Conservation (phyloP, 2,113 vertebrate genomes). For the Lathamus discolor region DNA sequence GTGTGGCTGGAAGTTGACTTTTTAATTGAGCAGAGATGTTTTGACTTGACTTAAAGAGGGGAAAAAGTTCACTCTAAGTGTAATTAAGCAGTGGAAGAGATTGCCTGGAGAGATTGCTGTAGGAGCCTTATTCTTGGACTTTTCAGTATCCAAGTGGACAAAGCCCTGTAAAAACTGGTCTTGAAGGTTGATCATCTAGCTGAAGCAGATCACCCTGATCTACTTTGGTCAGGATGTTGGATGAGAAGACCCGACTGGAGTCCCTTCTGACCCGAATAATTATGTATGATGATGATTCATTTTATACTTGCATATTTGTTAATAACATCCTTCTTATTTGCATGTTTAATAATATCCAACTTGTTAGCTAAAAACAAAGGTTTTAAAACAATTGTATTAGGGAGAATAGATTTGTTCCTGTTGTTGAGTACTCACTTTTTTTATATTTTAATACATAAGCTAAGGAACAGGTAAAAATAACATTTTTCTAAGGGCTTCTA, state of each 20-base stretch:
- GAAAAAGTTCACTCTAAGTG: not conserved
- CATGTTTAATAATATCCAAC: not conserved
- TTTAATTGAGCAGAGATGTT: not conserved
- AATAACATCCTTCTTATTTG: not conserved
- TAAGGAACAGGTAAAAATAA: not conserved
- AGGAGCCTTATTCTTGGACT: not conserved
- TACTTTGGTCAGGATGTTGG: not conserved
- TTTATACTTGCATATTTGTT: not conserved
- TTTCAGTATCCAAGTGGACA: not conserved
- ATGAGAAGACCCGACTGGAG: not conserved
- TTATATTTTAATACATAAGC: not conserved
- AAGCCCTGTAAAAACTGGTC: not conserved
- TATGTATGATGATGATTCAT: not conserved
- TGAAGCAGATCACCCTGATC: not conserved
- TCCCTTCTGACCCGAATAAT: not conserved
- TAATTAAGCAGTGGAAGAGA: not conserved
- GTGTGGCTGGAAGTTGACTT: not conserved
- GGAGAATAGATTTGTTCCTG: not conserved
- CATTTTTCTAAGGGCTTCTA: not conserved
- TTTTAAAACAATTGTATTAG: not conserved
- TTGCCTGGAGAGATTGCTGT: not conserved
- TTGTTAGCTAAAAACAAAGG: not conserved
- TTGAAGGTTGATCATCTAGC: not conserved
- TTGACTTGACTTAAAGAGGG: not conserved
- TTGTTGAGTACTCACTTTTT: not conserved